A percentile compares a stretch with the other conserved stretches of the same genome.
phyloP scores from a whole-genome alignment of 2,113 vertebrate species.

The Collichthys lucidus region DNA sequence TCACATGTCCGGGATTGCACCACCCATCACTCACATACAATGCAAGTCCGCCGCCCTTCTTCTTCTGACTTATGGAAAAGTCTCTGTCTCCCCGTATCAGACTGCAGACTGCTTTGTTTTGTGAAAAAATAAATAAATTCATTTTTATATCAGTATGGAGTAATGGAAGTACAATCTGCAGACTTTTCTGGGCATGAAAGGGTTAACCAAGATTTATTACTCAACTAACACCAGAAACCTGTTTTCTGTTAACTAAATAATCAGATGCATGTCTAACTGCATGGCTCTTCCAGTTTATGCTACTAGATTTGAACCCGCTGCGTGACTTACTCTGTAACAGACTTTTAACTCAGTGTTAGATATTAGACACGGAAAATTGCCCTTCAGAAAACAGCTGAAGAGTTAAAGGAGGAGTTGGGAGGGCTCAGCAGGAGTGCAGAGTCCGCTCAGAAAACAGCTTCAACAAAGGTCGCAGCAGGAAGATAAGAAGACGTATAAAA shows the following conservation, averaged over 20 bases:
- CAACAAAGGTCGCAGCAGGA: not conserved
- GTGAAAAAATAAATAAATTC: too few relatives aligned
- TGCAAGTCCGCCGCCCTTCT: too few relatives aligned
- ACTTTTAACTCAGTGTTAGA: not conserved
- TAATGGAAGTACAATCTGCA: not conserved
- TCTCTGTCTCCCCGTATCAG: too few relatives aligned
- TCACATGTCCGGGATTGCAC: too few relatives aligned
- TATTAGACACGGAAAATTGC: not conserved
- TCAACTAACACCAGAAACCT: too few relatives aligned
- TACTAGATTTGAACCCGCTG: not conserved
- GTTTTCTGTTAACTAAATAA: too few relatives aligned
- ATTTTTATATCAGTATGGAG: not conserved
- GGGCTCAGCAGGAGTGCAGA: too few relatives aligned
- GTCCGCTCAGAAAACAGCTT: not conserved
- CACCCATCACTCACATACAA: too few relatives aligned
- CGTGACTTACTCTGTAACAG: not conserved
- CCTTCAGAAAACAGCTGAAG: not conserved
- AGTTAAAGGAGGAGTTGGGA: not conserved
- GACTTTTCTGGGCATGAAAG: conserved; percentile 9
- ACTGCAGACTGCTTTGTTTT: too few relatives aligned
- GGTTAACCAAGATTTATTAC: conserved; percentile 36
- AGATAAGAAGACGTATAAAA: not conserved
- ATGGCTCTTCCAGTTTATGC: too few relatives aligned
- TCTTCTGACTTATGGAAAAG: too few relatives aligned
- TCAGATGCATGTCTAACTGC: too few relatives aligned